Percentiles rank a stretch among this genome's conserved stretches.
These are phyloP conservation scores for Strigamia maritima DNA, from an alignment of 2,888 invertebrate species.

Conservation along the genomic window DNA sequence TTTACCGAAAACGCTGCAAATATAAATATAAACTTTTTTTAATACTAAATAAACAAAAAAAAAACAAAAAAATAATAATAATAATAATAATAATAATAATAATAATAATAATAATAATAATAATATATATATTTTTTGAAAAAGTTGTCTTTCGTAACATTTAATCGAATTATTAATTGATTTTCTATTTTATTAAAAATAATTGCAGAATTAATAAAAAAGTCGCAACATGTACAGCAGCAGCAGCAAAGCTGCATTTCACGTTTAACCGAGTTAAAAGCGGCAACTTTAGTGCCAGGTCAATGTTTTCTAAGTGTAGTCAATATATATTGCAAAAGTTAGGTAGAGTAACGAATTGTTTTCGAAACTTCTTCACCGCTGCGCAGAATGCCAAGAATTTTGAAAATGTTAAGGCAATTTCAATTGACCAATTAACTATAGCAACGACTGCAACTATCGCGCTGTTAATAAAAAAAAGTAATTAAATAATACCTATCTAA, in stretches of 20 bases:
- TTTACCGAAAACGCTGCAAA: too few species aligned
- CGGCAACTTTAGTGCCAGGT: not conserved
- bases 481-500: not conserved
- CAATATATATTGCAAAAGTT: slow-evolving; percentile 15
- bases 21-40: not conserved
- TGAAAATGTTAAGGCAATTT: not conserved
- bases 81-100: not conserved
- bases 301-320: not conserved
- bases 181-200: not conserved
- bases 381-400: slow-evolving; percentile 1
- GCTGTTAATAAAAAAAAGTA: not conserved
- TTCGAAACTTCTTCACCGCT: slow-evolving; percentile 1
- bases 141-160: too few species aligned
- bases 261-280: not conserved
- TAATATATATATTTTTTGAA: too few species aligned
- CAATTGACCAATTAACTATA: not conserved
- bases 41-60: not conserved
- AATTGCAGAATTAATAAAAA: not conserved
- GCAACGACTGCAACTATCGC: not conserved
- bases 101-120: too few species aligned
- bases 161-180: too few species aligned
- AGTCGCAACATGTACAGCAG: not conserved
- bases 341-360: not conserved
- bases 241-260: not conserved
- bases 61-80: not conserved